phyloP scores from a whole-genome alignment of 2,113 vertebrate species.

The Albula glossodonta region DNA sequence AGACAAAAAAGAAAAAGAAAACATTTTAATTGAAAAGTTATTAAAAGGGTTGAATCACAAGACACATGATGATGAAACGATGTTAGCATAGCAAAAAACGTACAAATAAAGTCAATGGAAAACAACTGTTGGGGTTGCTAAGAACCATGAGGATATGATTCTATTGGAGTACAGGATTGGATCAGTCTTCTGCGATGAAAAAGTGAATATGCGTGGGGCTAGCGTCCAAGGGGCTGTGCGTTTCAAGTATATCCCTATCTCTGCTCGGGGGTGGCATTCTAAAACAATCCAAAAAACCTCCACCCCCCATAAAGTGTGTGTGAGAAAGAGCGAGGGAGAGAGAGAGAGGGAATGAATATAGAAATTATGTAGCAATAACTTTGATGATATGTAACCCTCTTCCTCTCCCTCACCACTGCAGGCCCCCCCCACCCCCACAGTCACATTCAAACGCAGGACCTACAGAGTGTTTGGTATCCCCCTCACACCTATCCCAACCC shows the following conservation, averaged over 20 bases:
- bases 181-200: background rate
- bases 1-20: background rate
- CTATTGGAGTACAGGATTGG: background rate
- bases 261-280: slow-evolving; percentile 17
- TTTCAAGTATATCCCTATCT: slow-evolving; percentile 1
- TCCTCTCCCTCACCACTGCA: background rate
- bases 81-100: background rate
- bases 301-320: background rate
- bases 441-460: slow-evolving; percentile 14
- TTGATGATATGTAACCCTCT: slow-evolving; percentile 5
- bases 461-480: background rate
- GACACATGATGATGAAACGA: background rate
- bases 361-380: background rate
- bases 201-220: background rate
- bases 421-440: background rate
- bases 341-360: background rate
- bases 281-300: slow-evolving; percentile 14
- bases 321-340: background rate
- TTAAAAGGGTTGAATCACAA: background rate
- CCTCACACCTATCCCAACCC: no score
- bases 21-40: background rate
- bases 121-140: background rate
- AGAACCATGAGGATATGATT: background rate
- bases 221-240: background rate
- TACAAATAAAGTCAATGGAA: background rate